Conservation (phyloP, 2,113 vertebrate genomes). For the Pelodiscus sinensis region DNA sequence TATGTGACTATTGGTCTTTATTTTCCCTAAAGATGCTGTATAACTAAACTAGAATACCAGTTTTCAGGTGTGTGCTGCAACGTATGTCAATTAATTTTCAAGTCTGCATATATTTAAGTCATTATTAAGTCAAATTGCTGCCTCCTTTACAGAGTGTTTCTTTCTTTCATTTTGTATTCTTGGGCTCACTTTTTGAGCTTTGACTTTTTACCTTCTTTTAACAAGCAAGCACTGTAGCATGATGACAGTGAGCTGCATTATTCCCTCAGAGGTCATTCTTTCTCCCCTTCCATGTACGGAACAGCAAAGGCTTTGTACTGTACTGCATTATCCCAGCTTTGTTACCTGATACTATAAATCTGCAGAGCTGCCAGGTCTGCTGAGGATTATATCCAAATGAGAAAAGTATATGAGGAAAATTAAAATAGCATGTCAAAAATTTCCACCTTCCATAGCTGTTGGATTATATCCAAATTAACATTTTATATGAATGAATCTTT, state of each 20-base stretch:
- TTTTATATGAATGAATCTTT: not conserved
- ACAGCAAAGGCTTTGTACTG: not conserved
- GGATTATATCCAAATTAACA: not conserved
- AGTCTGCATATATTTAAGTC: not conserved
- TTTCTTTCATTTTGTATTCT: slow-evolving; percentile 14
- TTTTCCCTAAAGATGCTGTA: not conserved
- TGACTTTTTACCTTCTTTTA: not conserved
- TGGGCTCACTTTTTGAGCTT: slow-evolving; percentile 11
- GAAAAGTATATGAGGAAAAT: slow-evolving; percentile 31
- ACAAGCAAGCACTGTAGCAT: slow-evolving; percentile 38
- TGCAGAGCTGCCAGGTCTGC: not conserved
- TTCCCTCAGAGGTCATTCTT: slow-evolving; percentile 32
- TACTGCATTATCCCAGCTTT: slow-evolving; percentile 37
- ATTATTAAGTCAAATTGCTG: not conserved
- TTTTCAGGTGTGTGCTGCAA: not conserved
- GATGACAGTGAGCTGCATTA: slow-evolving; percentile 28
- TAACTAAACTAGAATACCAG: not conserved
- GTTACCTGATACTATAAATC: slow-evolving; percentile 8
- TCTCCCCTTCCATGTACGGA: slow-evolving; percentile 2
- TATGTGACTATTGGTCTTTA: not conserved
- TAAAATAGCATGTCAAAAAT: not conserved
- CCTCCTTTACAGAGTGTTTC: not conserved
- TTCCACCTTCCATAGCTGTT: not conserved
- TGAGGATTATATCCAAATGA: slow-evolving; percentile 28
- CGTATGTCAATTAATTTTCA: slow-evolving; percentile 9